A percentile compares a stretch with the other conserved stretches of the same genome.
phyloP scores from a whole-genome alignment of 1,140 invertebrate genomes.

The Ostrea edulis region DNA sequence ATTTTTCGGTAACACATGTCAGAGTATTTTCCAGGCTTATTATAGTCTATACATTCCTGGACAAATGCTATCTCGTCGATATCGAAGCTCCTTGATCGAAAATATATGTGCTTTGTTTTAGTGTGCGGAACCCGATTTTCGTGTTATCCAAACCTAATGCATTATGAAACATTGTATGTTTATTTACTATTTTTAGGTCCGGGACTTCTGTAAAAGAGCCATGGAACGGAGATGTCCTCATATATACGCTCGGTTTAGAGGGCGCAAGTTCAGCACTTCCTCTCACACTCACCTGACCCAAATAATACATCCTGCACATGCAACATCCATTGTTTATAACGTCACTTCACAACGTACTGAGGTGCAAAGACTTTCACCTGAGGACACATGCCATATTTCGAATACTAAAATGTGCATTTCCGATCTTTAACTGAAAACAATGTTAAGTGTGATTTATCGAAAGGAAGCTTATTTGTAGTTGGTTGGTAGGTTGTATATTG shows the following conservation, averaged over 20 bases:
- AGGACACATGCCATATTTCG: neutral
- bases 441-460: too few species aligned
- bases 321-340: neutral
- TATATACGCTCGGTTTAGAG: neutral
- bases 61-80: too few species aligned
- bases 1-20: too few species aligned
- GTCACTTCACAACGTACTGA: neutral
- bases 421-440: neutral
- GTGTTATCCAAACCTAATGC: too few species aligned
- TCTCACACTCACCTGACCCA: neutral
- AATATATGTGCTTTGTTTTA: too few species aligned
- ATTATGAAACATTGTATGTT: too few species aligned
- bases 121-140: too few species aligned
- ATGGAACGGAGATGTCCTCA: neutral
- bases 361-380: neutral
- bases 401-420: neutral
- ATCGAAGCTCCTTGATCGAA: too few species aligned
- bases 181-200: neutral
- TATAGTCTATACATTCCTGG: too few species aligned
- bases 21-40: too few species aligned
- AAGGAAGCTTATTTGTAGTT: too few species aligned
- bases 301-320: neutral
- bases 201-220: neutral
- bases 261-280: neutral
- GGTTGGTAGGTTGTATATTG: too few species aligned